phyloP scores from a whole-genome alignment of 2,888 invertebrate species.

The Eucera pruinosa region DNA sequence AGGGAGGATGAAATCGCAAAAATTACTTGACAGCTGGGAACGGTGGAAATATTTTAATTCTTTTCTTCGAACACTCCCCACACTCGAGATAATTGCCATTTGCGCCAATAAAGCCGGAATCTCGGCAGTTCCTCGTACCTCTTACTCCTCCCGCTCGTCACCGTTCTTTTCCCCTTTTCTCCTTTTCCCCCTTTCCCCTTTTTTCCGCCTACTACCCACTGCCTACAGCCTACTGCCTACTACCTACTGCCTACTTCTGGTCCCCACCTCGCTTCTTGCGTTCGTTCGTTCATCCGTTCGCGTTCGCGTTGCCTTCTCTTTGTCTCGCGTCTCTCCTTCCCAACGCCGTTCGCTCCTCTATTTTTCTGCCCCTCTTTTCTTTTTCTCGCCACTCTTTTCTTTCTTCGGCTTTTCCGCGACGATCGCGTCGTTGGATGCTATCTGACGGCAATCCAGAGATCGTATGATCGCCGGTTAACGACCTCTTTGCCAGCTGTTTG shows the following conservation, averaged over 20 bases:
- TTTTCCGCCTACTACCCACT: too few species aligned
- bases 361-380: not conserved
- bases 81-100: conserved; percentile 72
- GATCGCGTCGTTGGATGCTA: conserved; percentile 22
- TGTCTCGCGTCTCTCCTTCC: not conserved
- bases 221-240: too few species aligned
- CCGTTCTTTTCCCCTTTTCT: conserved; percentile 29
- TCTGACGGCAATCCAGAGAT: conserved; percentile 28
- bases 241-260: too few species aligned
- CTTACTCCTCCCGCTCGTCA: conserved; percentile 25
- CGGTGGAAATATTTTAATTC: conserved; percentile 69
- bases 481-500: conserved; percentile 33
- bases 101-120: conserved; percentile 70
- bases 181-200: conserved; percentile 2
- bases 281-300: conserved; percentile 10
- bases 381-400: not conserved
- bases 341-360: not conserved
- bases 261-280: not conserved
- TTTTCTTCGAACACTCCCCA: conserved; percentile 57
- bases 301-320: not conserved
- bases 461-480: conserved; percentile 45
- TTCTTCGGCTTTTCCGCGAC: not conserved
- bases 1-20: conserved; percentile 61
- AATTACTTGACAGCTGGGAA: conserved; percentile 62
- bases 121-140: conserved; percentile 43